A percentile compares a stretch with the other conserved stretches of the same genome.
Conservation (phyloP, 2,113 vertebrate species). For the Lichenostomus cassidix region DNA sequence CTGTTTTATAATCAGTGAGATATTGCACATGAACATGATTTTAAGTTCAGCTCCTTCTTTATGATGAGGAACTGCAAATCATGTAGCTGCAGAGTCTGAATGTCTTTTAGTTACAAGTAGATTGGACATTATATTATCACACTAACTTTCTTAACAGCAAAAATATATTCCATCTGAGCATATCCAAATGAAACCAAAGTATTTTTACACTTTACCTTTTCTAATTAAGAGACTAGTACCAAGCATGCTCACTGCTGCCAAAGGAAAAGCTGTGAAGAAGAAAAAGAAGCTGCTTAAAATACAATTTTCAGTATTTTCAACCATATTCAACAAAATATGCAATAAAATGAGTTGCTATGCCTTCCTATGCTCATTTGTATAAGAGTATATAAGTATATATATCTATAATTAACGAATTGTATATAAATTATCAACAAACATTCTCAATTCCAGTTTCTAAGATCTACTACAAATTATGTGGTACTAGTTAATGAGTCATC, state of each 20-base stretch:
- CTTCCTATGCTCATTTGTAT: background rate
- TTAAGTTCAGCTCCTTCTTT: background rate
- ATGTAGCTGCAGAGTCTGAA: background rate
- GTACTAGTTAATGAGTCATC: background rate
- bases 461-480: background rate
- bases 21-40: background rate
- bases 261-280: slow-evolving; percentile 81
- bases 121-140: background rate
- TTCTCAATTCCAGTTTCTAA: background rate
- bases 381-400: background rate
- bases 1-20: background rate
- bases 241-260: slow-evolving; percentile 82
- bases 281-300: slow-evolving; percentile 12
- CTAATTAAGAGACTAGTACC: slow-evolving; percentile 82
- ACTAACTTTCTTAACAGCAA: background rate
- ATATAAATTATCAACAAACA: background rate
- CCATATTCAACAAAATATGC: background rate
- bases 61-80: background rate
- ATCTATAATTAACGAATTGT: background rate
- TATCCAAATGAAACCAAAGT: background rate
- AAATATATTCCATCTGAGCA: background rate
- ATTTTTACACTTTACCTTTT: slow-evolving; percentile 80
- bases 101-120: background rate
- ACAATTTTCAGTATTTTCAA: background rate
- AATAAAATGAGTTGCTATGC: background rate